A percentile compares a stretch with the other conserved stretches of the same genome.
Evolutionary conservation across 2,888 invertebrate genomes (phyloP).

Genomic region (Esperia sulphurella): DNA sequence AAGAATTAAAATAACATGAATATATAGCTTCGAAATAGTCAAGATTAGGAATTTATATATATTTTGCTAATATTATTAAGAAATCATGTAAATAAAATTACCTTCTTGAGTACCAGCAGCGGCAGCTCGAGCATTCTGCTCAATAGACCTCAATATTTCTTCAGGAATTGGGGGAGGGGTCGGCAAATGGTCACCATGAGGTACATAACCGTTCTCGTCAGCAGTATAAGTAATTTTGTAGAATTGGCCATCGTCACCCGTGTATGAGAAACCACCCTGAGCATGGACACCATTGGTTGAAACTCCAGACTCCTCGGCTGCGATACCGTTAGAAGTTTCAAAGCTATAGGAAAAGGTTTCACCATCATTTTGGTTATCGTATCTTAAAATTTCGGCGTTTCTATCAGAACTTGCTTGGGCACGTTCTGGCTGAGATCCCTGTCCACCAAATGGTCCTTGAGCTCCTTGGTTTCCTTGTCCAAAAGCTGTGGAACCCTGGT

Average conservation of each 20-base stretch:
- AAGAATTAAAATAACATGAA: no score
- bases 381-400: conserved; percentile 58
- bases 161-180: conserved; percentile 70
- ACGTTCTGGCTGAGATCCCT: conserved; percentile 44
- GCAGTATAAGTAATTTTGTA: conserved; percentile 66
- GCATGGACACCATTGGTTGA: conserved; percentile 67
- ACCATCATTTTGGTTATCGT: conserved; percentile 61
- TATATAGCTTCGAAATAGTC: no score
- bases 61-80: no score
- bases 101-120: conserved; percentile 72
- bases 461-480: conserved; percentile 15
- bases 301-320: conserved; percentile 65
- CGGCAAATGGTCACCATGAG: conserved; percentile 64
- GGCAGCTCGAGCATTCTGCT: conserved; percentile 63
- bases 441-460: conserved; percentile 16
- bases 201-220: conserved; percentile 67
- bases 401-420: conserved; percentile 57
- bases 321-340: conserved; percentile 69
- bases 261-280: conserved; percentile 63
- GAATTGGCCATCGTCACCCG: conserved; percentile 63
- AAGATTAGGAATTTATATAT: no score
- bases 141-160: conserved; percentile 64
- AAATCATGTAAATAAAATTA: conserved; percentile 22
- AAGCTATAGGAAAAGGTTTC: conserved; percentile 61
- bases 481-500: conserved; percentile 8